A percentile compares a stretch with the other conserved stretches of the same genome.
Evolutionary conservation across 1,140 invertebrate species (phyloP).

Genomic region (Daktulosphaira vitifoliae): DNA sequence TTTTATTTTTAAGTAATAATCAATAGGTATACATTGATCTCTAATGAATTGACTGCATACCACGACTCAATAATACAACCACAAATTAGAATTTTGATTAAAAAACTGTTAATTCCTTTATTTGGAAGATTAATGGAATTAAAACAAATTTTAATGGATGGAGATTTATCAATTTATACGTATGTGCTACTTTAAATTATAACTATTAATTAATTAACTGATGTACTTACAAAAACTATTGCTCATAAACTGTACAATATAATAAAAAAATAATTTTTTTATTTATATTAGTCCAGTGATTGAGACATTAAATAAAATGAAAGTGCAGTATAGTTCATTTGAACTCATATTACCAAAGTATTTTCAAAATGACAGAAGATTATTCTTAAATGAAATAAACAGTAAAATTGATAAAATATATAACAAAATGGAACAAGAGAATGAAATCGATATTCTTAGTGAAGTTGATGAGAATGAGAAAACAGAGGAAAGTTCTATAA

Average conservation of each 20-base stretch:
- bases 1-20: too few relatives aligned
- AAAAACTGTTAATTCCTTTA: background rate
- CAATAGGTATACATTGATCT: background rate
- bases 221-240: too few relatives aligned
- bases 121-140: constrained; percentile 11
- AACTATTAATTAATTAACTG: too few relatives aligned
- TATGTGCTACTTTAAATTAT: background rate
- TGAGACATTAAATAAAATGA: background rate
- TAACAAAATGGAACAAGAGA: background rate
- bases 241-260: too few relatives aligned
- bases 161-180: constrained; percentile 15
- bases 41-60: background rate
- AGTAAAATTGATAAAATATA: constrained; percentile 3
- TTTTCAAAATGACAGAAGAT: background rate
- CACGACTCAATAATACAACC: background rate
- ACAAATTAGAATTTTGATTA: constrained; percentile 1
- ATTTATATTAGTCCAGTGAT: constrained; percentile 12
- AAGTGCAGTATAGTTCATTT: background rate
- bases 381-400: background rate
- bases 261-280: too few relatives aligned
- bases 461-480: too few relatives aligned
- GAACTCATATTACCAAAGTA: constrained; percentile 6
- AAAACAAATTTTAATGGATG: background rate
- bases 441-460: too few relatives aligned
- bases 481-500: background rate